phyloP scores from a whole-genome alignment of 1,140 invertebrate species.

The Mactra quadrangularis region DNA sequence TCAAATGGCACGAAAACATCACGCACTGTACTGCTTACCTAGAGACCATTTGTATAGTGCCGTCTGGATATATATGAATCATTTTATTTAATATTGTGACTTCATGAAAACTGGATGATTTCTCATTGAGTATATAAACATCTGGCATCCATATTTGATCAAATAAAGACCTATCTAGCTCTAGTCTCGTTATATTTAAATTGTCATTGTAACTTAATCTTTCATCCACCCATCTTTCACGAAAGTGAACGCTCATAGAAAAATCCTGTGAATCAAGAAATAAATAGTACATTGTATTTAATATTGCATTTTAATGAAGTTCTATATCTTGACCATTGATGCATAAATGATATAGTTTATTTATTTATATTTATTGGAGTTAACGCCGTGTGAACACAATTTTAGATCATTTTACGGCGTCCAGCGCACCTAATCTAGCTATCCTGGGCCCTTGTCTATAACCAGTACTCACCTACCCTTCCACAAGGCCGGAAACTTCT shows the following conservation, averaged over 20 bases:
- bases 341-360: background rate
- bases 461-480: too few relatives aligned
- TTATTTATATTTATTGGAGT: background rate
- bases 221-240: slow-evolving; percentile 86
- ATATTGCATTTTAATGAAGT: slow-evolving; percentile 57
- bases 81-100: slow-evolving; percentile 84
- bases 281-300: background rate
- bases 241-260: slow-evolving; percentile 86
- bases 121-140: slow-evolving; percentile 83
- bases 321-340: slow-evolving; percentile 66
- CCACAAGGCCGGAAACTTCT: too few relatives aligned
- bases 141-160: slow-evolving; percentile 83
- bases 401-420: too few relatives aligned
- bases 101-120: slow-evolving; percentile 83
- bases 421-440: too few relatives aligned
- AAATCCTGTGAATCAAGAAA: slow-evolving; percentile 84
- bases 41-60: slow-evolving; percentile 86
- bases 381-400: too few relatives aligned
- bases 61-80: slow-evolving; percentile 85
- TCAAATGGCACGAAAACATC: too few relatives aligned
- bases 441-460: too few relatives aligned
- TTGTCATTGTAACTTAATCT: slow-evolving; percentile 77
- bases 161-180: slow-evolving; percentile 54
- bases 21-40: slow-evolving; percentile 78
- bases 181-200: slow-evolving; percentile 81